Evolutionary conservation across 2,113 vertebrate species (phyloP), one percentile per base, ranked within the genome.

Genomic region (Cygnus buccinator): DNA sequence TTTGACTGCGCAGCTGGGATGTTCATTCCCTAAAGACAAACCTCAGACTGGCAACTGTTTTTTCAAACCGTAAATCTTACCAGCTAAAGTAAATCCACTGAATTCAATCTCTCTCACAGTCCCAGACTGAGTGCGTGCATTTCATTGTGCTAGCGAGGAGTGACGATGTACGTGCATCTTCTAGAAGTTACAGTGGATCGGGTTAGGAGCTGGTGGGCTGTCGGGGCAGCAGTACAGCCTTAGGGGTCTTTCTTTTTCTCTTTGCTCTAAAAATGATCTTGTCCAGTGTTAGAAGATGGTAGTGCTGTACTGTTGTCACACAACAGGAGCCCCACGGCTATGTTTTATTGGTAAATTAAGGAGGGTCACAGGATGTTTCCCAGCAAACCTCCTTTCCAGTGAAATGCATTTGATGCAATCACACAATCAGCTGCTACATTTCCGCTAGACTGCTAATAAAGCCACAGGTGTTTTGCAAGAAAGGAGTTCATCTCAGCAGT

Each of bases 301-400:
- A 1, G 13, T 41, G 87, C 75, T 65, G 90, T 78, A 55, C 41
- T 39, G 17, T 39, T 74, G 39, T 33, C 22, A 71, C 13, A 14
- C 0, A 0, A 65, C 1, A 13, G 35, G 43, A 87, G 19, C 25
- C 11, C 55, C 39, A 13, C 17, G n/a, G 22, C 22, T 89, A 13
- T 84, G 11, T 58, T 81, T 78, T 63, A 33, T 65, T 35, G 50
- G 22, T 66, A n/a, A 73, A 77, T 66, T 73, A 48, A 55, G 84
- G 31, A 77, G 9, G 29, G 68, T 52, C 44, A 58, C 11, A 58
- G 50, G n/a, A 33, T 8, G 39, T 70, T 88, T 62, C 39, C 37
- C 23, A 13, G 13, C 6, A 48, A 31, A 33, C 21, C 67, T 61
- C 26, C 14, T 88, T 90, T 55, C 41, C 59, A 72, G 14, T 39